phyloP scores from a whole-genome alignment of 2,797 vertebrate genomes.

The Aotus griseimembra region DNA sequence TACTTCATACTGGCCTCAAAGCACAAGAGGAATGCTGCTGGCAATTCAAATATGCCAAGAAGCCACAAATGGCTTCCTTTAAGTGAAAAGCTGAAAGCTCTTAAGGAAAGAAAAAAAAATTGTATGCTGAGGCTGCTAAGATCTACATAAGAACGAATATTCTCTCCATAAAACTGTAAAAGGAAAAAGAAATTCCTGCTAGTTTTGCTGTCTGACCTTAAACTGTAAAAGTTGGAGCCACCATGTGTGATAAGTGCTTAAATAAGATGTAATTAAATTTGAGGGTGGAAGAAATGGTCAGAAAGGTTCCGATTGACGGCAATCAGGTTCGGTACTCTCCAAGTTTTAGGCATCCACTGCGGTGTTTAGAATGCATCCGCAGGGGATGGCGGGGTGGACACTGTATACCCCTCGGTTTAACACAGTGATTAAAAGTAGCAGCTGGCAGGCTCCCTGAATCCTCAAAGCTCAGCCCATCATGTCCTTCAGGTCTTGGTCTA shows the following conservation, averaged over 20 bases:
- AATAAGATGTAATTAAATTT: neutral
- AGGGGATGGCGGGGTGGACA: neutral
- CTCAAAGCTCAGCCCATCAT: neutral
- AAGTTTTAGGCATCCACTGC: neutral
- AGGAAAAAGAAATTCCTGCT: neutral
- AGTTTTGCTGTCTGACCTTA: neutral
- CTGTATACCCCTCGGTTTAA: neutral
- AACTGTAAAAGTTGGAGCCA: neutral
- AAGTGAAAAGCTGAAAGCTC: neutral
- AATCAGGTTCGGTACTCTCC: neutral
- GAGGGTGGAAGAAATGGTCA: neutral
- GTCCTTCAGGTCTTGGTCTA: neutral
- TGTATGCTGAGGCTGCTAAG: neutral
- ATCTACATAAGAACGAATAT: neutral
- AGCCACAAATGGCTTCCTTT: neutral
- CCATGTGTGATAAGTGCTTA: neutral
- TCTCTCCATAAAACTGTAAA: neutral
- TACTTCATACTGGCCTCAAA: neutral
- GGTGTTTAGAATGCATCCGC: neutral
- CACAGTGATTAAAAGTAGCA: neutral
- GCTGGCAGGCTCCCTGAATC: neutral
- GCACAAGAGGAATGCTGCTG: too few species aligned
- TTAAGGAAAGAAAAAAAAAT: neutral
- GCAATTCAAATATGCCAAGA: neutral
- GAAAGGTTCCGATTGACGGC: neutral